Evolutionary conservation across 2,888 invertebrate species (phyloP).

Genomic region (Pandemis heparana): DNA sequence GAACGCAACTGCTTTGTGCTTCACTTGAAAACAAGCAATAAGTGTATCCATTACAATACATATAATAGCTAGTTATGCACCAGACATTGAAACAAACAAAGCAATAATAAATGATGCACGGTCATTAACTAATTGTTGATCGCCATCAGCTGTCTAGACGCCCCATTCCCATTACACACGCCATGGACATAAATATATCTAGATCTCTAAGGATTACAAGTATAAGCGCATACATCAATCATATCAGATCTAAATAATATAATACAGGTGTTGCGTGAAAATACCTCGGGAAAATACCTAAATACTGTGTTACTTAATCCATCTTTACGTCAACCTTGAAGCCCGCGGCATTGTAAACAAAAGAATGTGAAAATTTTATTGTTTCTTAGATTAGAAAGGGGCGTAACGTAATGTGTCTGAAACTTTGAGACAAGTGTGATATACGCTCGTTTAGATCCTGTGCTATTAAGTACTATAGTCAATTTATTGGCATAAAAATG

Average conservation of each 20-base stretch:
- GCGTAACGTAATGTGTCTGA: neutral
- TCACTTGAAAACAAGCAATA: no score
- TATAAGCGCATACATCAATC: conserved; percentile 18
- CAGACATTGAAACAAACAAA: neutral
- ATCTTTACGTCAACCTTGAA: neutral
- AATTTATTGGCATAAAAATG: no score
- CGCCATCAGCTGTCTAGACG: conserved; percentile 12
- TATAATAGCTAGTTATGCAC: neutral
- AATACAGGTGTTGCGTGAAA: neutral
- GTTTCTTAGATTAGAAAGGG: conserved; percentile 2
- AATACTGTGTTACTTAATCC: neutral
- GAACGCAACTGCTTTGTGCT: no score
- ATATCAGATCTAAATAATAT: conserved; percentile 17
- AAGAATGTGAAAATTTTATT: neutral
- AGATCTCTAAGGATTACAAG: conserved; percentile 1
- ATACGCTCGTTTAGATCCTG: no score
- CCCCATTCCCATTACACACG: neutral
- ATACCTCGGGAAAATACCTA: no score
- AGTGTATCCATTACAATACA: no score
- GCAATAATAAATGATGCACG: conserved; percentile 2
- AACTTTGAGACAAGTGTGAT: neutral
- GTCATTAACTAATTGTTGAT: conserved; percentile 13
- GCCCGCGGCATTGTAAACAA: neutral
- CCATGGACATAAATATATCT: neutral
- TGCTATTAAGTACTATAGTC: no score